Conservation (phyloP, 2,797 vertebrate species). For the Spatula versicolor region DNA sequence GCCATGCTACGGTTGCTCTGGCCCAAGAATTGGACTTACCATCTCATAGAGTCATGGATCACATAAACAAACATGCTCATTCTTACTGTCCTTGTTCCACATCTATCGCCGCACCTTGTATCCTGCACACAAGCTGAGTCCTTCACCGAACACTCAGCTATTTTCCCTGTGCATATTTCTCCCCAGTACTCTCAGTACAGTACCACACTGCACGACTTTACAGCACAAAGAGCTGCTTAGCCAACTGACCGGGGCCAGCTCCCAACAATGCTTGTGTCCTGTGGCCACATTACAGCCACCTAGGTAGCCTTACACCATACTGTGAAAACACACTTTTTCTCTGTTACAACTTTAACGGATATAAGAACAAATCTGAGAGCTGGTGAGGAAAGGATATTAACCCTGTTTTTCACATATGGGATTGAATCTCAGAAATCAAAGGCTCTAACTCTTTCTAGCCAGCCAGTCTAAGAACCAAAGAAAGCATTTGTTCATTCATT, state of each 20-base stretch:
- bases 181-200: not conserved
- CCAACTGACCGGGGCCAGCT: not conserved
- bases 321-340: not conserved
- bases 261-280: not conserved
- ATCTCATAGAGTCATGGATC: not conserved
- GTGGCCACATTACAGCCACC: not conserved
- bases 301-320: not conserved
- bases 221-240: not conserved
- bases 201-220: not conserved
- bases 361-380: not conserved
- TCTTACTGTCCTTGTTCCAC: not conserved
- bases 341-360: not conserved
- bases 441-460: not conserved
- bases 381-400: not conserved
- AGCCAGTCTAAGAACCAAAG: not conserved
- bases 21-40: not conserved
- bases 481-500: not conserved
- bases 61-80: not conserved
- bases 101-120: not conserved
- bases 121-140: not conserved
- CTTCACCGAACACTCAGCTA: not conserved
- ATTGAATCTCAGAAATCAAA: not conserved
- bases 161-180: not conserved
- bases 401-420: not conserved
- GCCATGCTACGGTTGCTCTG: accelerated